phyloP scores from a whole-genome alignment of 1,140 invertebrate species.

The Anastrepha ludens region DNA sequence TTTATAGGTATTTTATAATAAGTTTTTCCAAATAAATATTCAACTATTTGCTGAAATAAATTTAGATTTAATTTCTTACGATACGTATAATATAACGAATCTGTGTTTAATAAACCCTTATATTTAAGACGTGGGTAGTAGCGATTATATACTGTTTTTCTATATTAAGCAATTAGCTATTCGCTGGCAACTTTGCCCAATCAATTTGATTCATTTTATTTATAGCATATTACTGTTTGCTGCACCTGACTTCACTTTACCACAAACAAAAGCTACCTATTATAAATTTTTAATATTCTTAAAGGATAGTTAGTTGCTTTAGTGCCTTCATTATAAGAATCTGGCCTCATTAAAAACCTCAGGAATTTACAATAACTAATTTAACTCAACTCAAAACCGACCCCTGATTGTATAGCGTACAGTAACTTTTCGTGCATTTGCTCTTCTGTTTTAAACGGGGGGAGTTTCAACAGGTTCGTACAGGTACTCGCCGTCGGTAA shows the following conservation, averaged over 20 bases:
- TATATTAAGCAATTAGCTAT: constrained; percentile 1
- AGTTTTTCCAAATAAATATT: background rate
- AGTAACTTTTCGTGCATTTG: constrained; percentile 89
- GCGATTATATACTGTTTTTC: background rate
- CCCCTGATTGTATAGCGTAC: constrained; percentile 95
- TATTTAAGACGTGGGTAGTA: background rate
- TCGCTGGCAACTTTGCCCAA: background rate
- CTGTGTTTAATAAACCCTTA: no score
- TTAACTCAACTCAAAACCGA: constrained; percentile 97
- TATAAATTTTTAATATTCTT: background rate
- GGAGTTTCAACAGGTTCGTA: constrained; percentile 97
- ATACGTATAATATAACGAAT: constrained; percentile 50
- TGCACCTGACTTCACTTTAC: background rate
- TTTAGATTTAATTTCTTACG: constrained; percentile 55
- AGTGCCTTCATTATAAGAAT: background rate
- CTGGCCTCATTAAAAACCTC: background rate
- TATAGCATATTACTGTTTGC: background rate
- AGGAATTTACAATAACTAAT: background rate
- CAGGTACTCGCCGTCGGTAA: constrained; percentile 97
- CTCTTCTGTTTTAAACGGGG: constrained; percentile 88
- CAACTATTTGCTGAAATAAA: constrained; percentile 50
- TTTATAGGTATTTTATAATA: no score
- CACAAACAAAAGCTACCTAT: background rate
- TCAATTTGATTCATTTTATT: constrained; percentile 13
- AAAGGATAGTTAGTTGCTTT: background rate